Base-by-base conservation (phyloP, 1,140 invertebrate species). In the Papilio machaon region DNA sequence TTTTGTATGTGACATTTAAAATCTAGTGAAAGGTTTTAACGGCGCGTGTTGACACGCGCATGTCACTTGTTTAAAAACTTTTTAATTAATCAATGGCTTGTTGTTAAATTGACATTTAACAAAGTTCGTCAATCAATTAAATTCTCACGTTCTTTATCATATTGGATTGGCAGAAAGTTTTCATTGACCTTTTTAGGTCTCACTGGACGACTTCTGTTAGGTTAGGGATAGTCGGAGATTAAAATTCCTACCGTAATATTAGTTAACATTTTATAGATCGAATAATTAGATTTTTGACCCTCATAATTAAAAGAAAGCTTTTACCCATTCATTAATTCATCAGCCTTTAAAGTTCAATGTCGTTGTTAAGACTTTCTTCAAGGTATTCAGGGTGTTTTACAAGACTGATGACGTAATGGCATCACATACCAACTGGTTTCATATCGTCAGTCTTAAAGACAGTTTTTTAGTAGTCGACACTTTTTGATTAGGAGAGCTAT, bases 1-100 rank as follows among this genome's bases (percentile, higher is more conserved):
- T 70, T 64, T 70, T 70, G 30, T 70, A 70, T 70, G 60, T 67
- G 64, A 70, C 64, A 70, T 70, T 70, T 70, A 70, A 70, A 70
- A 70, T 70, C 64, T 70, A 35, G 64, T 70, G 64, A 70, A 70
- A 70, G 64, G 64, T 70, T 64, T 64, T 35, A 30, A 64, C 60
- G 11, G 60, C 19, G 60, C 23, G 0, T 38, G 64, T 70, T 38
- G 13, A 70, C 64, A 70, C 30, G 64, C 64, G 64, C 30, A 15
- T 70, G 64, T 15, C 30, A 35, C 30, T 70, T 35, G 64, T 70
- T 67, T 67, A 38, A 70, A 54, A 38, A 70, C 64, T 70, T 70
- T 70, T 70, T 70, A 70, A 70, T 70, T 70, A 70, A 70, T 70
- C 64, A 70, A 70, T 35, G 30, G 30, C 30, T 70, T 70, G 13